Evolutionary conservation across 1,140 invertebrate genomes (phyloP).

Genomic region (Aphaenogaster rudis): DNA sequence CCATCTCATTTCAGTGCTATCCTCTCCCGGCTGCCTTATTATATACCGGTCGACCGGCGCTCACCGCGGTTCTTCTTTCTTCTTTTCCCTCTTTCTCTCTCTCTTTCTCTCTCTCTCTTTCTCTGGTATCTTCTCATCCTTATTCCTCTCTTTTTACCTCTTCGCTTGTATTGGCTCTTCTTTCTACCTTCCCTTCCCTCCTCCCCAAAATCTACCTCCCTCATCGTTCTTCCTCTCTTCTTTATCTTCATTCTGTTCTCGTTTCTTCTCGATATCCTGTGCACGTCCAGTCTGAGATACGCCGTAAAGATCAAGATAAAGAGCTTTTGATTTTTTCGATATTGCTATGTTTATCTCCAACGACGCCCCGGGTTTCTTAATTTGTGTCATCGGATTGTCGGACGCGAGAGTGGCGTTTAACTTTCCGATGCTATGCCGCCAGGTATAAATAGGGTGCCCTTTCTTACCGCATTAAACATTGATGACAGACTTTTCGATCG

Average conservation of each 20-base stretch:
- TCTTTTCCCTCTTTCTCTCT: constrained; percentile 59
- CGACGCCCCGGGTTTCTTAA: constrained; percentile 47
- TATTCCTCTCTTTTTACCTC: constrained; percentile 60
- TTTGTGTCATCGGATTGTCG: constrained; percentile 33
- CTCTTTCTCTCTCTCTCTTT: constrained; percentile 28
- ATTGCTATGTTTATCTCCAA: constrained; percentile 41
- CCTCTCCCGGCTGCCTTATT: constrained; percentile 85
- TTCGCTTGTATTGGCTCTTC: constrained; percentile 44
- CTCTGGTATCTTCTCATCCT: constrained; percentile 47
- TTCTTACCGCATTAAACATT: constrained; percentile 20
- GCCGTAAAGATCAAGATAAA: constrained; percentile 38
- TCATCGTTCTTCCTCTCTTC: constrained; percentile 57
- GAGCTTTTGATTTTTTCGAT: constrained; percentile 51
- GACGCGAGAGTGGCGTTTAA: background rate
- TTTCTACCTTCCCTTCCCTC: constrained; percentile 56
- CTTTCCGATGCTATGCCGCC: background rate
- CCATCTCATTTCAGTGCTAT: constrained; percentile 86
- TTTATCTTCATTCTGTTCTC: constrained; percentile 67
- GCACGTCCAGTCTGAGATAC: constrained; percentile 45
- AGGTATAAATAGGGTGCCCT: constrained; percentile 24
- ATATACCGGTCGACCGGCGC: constrained; percentile 81
- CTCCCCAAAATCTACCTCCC: constrained; percentile 55
- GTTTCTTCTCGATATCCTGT: constrained; percentile 64
- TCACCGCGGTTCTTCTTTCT: constrained; percentile 74
- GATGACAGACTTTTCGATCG: constrained; percentile 9